Percentiles rank a stretch among this genome's conserved stretches.
phyloP scores from a whole-genome alignment of 2,888 invertebrate genomes.

The Lasioglossum figueresi region DNA sequence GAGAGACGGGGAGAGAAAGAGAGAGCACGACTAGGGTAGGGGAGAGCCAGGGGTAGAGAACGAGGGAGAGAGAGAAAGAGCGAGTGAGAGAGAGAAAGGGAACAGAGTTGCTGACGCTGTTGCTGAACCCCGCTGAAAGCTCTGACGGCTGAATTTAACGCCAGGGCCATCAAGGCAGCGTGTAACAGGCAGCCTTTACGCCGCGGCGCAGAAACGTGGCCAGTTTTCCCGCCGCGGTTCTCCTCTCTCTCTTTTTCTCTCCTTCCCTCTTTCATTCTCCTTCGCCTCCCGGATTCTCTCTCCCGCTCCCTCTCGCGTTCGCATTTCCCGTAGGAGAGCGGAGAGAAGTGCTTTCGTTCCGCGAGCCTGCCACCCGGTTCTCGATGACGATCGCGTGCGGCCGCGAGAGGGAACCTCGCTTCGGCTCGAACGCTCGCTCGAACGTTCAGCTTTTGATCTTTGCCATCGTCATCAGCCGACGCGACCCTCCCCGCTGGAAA shows the following conservation, averaged over 20 bases:
- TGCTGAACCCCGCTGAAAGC: slow-evolving; percentile 67
- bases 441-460: slow-evolving; percentile 25
- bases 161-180: slow-evolving; percentile 69
- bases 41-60: neutral
- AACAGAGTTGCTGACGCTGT: slow-evolving; percentile 62
- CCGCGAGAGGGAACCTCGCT: slow-evolving; percentile 12
- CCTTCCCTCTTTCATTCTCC: slow-evolving; percentile 16
- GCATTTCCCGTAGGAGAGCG: slow-evolving; percentile 13
- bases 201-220: slow-evolving; percentile 45
- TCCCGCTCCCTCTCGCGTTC: neutral
- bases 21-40: neutral
- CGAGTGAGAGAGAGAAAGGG: slow-evolving; percentile 26
- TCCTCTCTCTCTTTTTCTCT: neutral
- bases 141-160: slow-evolving; percentile 78
- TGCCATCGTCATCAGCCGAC: slow-evolving; percentile 1
- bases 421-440: neutral
- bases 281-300: neutral
- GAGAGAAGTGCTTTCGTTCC: slow-evolving; percentile 35
- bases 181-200: slow-evolving; percentile 55
- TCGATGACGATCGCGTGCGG: slow-evolving; percentile 35
- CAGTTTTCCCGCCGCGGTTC: slow-evolving; percentile 51
- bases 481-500: neutral
- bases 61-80: neutral
- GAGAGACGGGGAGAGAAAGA: neutral
- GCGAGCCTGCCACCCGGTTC: slow-evolving; percentile 21